phyloP scores from a whole-genome alignment of 2,888 invertebrate species.

The Alloscopus bannaensis region DNA sequence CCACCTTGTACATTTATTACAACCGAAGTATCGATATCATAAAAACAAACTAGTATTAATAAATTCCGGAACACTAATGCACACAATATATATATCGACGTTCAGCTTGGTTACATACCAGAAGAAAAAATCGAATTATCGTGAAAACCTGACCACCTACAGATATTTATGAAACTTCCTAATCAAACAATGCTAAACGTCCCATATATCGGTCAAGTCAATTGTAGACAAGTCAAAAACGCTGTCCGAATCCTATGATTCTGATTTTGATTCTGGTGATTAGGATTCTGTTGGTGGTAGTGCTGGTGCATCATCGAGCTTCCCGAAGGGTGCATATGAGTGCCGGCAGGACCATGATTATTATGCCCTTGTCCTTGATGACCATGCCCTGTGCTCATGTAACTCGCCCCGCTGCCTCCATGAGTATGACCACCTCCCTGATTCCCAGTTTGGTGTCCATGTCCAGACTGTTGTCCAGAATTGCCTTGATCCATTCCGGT shows the following conservation, averaged over 20 bases:
- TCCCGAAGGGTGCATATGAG: conserved; percentile 64
- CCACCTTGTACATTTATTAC: too few relatives aligned
- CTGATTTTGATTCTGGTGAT: conserved; percentile 66
- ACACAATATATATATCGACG: too few relatives aligned
- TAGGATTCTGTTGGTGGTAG: conserved; percentile 73
- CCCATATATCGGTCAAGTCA: too few relatives aligned
- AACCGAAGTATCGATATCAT: too few relatives aligned
- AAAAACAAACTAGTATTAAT: too few relatives aligned
- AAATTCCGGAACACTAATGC: too few relatives aligned
- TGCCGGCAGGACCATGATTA: conserved; percentile 42
- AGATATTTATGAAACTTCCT: too few relatives aligned
- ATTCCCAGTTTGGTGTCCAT: conserved; percentile 58
- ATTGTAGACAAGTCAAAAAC: conserved; percentile 62
- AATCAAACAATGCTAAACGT: too few relatives aligned
- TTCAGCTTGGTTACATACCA: too few relatives aligned
- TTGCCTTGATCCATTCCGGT: conserved; percentile 43
- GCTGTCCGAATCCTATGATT: conserved; percentile 68
- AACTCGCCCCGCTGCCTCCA: conserved; percentile 53
- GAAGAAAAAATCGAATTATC: too few relatives aligned
- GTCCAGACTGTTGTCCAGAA: conserved; percentile 49
- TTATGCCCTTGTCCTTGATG: conserved; percentile 57
- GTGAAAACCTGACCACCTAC: too few relatives aligned
- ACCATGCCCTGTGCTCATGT: conserved; percentile 58
- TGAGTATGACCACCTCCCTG: conserved; percentile 64
- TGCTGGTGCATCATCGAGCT: conserved; percentile 68